phyloP scores from a whole-genome alignment of 2,797 vertebrate species.

The Spheniscus humboldti region DNA sequence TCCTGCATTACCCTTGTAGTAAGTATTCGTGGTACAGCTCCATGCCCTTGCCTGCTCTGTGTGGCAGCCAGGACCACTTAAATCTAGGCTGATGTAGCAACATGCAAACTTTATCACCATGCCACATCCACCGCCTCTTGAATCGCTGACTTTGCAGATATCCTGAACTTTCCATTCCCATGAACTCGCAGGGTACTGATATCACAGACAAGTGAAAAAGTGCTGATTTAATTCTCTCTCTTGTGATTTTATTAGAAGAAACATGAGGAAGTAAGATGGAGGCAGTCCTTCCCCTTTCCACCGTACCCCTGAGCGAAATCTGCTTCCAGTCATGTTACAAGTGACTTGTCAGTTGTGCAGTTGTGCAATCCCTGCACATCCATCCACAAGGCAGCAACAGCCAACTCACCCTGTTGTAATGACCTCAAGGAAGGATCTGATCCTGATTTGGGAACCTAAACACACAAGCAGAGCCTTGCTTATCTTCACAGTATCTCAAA shows the following conservation, averaged over 20 bases:
- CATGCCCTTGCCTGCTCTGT: background rate
- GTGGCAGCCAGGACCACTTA: background rate
- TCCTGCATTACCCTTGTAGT: background rate
- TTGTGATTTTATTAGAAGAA: background rate
- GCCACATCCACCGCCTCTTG: fast-evolving
- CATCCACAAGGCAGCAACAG: background rate
- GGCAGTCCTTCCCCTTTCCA: background rate
- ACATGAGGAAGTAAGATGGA: background rate
- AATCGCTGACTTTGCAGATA: background rate
- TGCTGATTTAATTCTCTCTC: background rate
- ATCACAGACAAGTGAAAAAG: background rate
- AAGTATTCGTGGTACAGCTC: background rate
- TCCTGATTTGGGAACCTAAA: background rate
- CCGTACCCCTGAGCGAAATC: background rate
- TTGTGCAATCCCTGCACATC: background rate
- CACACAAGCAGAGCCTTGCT: background rate
- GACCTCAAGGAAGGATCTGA: background rate
- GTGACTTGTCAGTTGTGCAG: background rate
- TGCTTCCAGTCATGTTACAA: background rate
- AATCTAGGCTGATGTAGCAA: background rate
- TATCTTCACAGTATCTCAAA: background rate
- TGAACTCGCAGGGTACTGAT: background rate
- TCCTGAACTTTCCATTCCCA: background rate
- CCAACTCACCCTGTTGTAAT: background rate
- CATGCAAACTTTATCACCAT: background rate